Percentiles rank a stretch among this genome's conserved stretches.
phyloP scores from a whole-genome alignment of 2,797 vertebrate genomes.

The Sebastes matsubarae region DNA sequence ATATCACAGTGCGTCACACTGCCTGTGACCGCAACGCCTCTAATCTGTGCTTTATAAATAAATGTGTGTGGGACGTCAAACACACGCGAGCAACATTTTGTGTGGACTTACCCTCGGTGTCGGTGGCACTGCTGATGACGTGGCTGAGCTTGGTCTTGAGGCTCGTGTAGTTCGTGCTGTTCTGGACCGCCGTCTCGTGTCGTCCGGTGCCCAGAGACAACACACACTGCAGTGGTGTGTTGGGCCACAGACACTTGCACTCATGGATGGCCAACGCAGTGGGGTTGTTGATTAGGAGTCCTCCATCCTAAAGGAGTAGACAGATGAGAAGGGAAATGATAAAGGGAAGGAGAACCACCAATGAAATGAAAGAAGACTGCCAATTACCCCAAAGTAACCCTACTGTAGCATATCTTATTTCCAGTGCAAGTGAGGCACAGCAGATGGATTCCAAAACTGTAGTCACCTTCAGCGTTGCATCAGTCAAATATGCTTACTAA shows the following conservation, averaged over 20 bases:
- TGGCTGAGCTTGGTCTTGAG: slow-evolving; percentile 92
- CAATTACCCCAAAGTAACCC: background rate
- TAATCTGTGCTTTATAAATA: slow-evolving; percentile 20
- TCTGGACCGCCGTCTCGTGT: slow-evolving; percentile 84
- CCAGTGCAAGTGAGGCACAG: background rate
- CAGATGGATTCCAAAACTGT: background rate
- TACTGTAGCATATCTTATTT: background rate
- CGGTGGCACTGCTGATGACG: slow-evolving; percentile 97
- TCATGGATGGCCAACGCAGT: slow-evolving; percentile 94
- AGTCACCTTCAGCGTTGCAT: background rate
- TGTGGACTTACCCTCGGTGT: slow-evolving; percentile 90
- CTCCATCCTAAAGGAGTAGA: slow-evolving; percentile 87
- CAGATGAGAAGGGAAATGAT: background rate
- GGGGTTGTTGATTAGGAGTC: slow-evolving; percentile 95
- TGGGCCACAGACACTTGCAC: slow-evolving; percentile 95
- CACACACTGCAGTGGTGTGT: slow-evolving; percentile 91
- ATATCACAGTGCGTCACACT: background rate
- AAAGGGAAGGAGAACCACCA: background rate
- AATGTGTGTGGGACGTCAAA: background rate
- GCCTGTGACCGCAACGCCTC: background rate
- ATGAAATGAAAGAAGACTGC: background rate
- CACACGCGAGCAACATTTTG: background rate
- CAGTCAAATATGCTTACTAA: background rate
- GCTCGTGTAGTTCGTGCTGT: slow-evolving; percentile 87
- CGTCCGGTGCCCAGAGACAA: slow-evolving; percentile 94